These are phyloP conservation scores for Lithophane ornitopus DNA, from an alignment of 2,888 invertebrate genomes.

Conservation along the genomic window DNA sequence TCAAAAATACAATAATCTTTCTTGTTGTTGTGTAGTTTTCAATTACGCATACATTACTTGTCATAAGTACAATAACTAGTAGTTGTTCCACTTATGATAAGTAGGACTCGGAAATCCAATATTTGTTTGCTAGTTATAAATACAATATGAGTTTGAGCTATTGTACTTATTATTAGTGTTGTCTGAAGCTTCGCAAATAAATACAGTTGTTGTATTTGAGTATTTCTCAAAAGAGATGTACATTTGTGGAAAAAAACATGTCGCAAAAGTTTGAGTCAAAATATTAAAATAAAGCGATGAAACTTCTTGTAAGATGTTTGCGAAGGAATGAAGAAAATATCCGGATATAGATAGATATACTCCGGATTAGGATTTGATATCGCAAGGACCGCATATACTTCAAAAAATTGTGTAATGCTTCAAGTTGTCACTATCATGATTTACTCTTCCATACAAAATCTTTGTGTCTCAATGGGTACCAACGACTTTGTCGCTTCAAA, in stretches of 20 bases:
- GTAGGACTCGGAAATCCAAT: too few relatives aligned
- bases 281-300: background rate
- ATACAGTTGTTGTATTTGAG: background rate
- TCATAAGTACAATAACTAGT: too few relatives aligned
- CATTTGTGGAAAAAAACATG: constrained; percentile 3
- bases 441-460: constrained; percentile 8
- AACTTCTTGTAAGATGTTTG: background rate
- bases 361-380: background rate
- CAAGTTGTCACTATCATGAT: constrained; percentile 11
- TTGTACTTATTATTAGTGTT: too few relatives aligned
- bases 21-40: too few relatives aligned
- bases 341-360: too few relatives aligned
- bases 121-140: too few relatives aligned
- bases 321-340: constrained; percentile 2
- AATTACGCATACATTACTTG: too few relatives aligned
- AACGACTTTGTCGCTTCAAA: constrained; percentile 5
- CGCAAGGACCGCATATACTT: constrained; percentile 1
- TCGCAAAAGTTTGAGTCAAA: constrained; percentile 1
- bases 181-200: too few relatives aligned
- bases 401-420: background rate
- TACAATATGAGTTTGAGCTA: too few relatives aligned
- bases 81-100: too few relatives aligned
- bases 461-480: background rate
- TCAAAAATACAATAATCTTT: too few relatives aligned
- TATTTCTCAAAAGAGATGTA: background rate